Evolutionary conservation across 2,888 invertebrate genomes (phyloP).

Genomic region (Theretra japonica): DNA sequence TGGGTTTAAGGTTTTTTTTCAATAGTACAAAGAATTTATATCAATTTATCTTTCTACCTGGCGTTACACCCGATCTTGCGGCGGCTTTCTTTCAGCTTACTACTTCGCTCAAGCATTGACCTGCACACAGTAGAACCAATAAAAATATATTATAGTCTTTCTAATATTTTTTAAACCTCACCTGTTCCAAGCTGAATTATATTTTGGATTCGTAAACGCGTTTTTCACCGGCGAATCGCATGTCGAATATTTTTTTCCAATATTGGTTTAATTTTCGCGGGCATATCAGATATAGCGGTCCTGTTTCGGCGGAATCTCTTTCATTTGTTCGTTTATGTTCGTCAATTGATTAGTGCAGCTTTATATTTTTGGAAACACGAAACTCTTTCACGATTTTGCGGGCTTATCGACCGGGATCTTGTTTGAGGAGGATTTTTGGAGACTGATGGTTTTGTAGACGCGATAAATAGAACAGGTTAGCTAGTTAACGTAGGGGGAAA

Average conservation of each 20-base stretch:
- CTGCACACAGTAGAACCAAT: too few relatives aligned
- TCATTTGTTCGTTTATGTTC: background rate
- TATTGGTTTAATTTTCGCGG: slow-evolving; percentile 5
- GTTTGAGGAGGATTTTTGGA: background rate
- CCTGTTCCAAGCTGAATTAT: background rate
- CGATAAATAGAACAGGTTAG: too few relatives aligned
- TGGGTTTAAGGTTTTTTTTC: too few relatives aligned
- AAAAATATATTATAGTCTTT: background rate
- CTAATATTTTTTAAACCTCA: background rate
- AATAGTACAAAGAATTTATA: too few relatives aligned
- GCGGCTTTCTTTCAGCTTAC: too few relatives aligned
- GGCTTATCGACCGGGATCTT: background rate
- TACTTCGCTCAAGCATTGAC: too few relatives aligned
- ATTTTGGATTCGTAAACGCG: background rate
- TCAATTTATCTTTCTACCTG: too few relatives aligned
- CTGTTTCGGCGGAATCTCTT: slow-evolving; percentile 7
- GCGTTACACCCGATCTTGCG: too few relatives aligned
- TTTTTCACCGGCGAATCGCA: background rate
- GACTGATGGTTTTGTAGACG: too few relatives aligned
- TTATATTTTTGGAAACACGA: slow-evolving; percentile 7
- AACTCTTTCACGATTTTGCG: background rate
- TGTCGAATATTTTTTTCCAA: slow-evolving; percentile 4
- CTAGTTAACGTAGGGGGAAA: too few relatives aligned
- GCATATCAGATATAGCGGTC: background rate
- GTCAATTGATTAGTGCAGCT: slow-evolving; percentile 22